phyloP scores from a whole-genome alignment of 2,888 invertebrate species.

The Callyntrura sp. region DNA sequence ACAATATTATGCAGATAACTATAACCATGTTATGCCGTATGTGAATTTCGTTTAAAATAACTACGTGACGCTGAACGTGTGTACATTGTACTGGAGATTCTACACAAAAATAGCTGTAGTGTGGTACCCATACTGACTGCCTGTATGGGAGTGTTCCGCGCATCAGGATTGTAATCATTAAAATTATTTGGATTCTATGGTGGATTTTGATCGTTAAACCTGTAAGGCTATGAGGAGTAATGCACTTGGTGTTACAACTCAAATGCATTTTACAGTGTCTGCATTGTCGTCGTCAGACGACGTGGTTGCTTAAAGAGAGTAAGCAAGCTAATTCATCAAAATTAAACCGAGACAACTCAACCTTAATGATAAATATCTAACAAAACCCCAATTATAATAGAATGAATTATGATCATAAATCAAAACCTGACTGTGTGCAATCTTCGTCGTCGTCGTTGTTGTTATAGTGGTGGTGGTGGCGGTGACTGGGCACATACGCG shows the following conservation, averaged over 20 bases:
- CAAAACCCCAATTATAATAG: slow-evolving; percentile 76
- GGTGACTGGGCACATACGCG: not conserved
- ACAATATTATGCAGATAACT: slow-evolving; percentile 7
- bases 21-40: not conserved
- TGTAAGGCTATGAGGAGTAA: not conserved
- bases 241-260: not conserved
- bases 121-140: too few relatives aligned
- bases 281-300: not conserved
- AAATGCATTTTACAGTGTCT: not conserved
- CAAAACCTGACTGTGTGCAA: slow-evolving; percentile 72
- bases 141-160: too few relatives aligned
- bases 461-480: slow-evolving; percentile 3
- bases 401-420: slow-evolving; percentile 75
- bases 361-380: slow-evolving; percentile 73
- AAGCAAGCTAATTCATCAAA: slow-evolving; percentile 70
- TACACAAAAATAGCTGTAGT: too few relatives aligned
- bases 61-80: too few relatives aligned
- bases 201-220: not conserved
- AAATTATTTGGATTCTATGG: too few relatives aligned
- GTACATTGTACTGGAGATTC: too few relatives aligned
- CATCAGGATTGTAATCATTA: too few relatives aligned
- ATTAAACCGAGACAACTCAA: slow-evolving; percentile 72
- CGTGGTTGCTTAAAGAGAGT: slow-evolving; percentile 38
- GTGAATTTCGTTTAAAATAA: not conserved
- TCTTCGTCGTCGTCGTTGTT: slow-evolving; percentile 40